Evolutionary conservation across 2,888 invertebrate genomes (phyloP), one percentile per base, ranked within the genome.

Genomic region (Pristionchus arcanus): DNA sequence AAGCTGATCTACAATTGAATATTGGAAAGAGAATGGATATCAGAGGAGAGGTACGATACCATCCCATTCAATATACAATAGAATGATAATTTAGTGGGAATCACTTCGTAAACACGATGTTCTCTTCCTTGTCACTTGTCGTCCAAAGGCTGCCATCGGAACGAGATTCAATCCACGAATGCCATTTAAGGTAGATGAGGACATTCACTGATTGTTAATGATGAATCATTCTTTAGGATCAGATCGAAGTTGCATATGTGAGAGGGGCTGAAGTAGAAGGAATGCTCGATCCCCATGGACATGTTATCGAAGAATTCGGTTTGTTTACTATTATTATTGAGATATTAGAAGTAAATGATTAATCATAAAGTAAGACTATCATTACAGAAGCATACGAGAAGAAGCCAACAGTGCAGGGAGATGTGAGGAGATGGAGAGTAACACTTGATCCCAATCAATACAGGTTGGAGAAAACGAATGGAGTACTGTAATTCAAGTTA

Each of bases 191-290:
- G 93, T 86, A 77, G n/a, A 49, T 16, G 53, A 15, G n/a, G 42
- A 34, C n/a, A 16, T 19, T 11, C 16, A 31, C 0, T 63, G 31
- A 66, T 74, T 21, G 21, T 53, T 19, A 11, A 34, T 63, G 19
- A 55, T 28, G n/a, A 31, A 59, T 59, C 59, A 19, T 21, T 55
- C 4, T 63, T 37, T 42, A 86, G 66, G 90, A 90, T 68, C 92
- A 92, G 89, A 92, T 98, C 90, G 98, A 98, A 0, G 96, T 99
- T 92, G 96, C 97, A 0, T 97, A 97, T 94, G 98, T 99, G 0
- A 96, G 99, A 31, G 99, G 99, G 0, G 99, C 99, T 96, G 99
- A 99, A 96, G 97, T 99, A 55, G 99, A 99, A 95, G 99, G 99
- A 2, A 97, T 99, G 98, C 96, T 99, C 87, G 99, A 99, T 95